These are phyloP conservation scores for Limnephilus marmoratus DNA, from an alignment of 2,888 invertebrate species.

Conservation along the genomic window DNA sequence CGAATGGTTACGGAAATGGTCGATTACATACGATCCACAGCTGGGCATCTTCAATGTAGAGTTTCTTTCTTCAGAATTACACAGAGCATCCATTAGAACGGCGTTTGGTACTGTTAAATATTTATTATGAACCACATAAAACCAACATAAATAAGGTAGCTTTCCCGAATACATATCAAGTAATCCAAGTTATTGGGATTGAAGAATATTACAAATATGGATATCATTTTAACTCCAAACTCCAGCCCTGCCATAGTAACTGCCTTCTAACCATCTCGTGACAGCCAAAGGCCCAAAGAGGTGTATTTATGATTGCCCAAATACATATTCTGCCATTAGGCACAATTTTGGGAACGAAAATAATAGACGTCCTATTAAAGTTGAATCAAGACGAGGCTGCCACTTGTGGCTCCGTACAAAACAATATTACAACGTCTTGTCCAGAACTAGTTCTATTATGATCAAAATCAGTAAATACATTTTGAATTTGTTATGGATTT, in stretches of 20 bases:
- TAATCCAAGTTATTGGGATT: too few relatives aligned
- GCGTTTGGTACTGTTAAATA: too few relatives aligned
- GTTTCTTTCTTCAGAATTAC: too few relatives aligned
- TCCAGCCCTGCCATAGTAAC: not conserved
- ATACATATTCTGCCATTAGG: conserved; percentile 27
- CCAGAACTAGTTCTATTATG: not conserved
- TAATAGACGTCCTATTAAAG: conserved; percentile 33
- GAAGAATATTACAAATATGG: too few relatives aligned
- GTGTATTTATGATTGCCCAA: conserved; percentile 27
- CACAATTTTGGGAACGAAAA: conserved; percentile 16
- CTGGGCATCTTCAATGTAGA: too few relatives aligned
- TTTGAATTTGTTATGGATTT: not conserved
- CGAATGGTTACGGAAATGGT: too few relatives aligned
- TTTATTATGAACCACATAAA: too few relatives aligned
- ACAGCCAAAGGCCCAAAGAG: not conserved
- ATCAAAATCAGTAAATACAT: not conserved
- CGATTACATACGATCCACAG: too few relatives aligned
- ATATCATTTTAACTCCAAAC: not conserved
- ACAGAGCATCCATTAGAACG: too few relatives aligned
- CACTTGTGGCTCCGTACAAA: not conserved
- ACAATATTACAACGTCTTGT: not conserved
- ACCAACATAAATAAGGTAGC: too few relatives aligned
- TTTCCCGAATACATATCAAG: too few relatives aligned
- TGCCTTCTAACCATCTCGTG: not conserved
- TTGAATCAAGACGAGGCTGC: conserved; percentile 22